Conservation (phyloP, 2,888 invertebrate species). For the Acheta domesticus region DNA sequence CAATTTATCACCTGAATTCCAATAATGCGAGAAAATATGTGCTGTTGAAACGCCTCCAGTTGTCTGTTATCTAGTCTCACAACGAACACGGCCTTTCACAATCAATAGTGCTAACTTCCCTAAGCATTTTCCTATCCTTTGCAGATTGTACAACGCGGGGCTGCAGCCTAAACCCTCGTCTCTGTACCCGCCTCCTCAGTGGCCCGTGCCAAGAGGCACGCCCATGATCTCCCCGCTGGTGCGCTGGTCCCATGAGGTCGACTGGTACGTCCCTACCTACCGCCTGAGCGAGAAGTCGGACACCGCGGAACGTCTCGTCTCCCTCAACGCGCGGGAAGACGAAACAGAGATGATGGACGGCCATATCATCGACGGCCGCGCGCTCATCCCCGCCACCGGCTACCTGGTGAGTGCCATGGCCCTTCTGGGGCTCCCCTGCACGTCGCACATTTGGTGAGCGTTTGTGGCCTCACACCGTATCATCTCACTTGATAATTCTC, state of each 20-base stretch:
- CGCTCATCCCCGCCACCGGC: background rate
- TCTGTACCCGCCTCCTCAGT: slow-evolving; percentile 70
- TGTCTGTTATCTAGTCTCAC: too few relatives aligned
- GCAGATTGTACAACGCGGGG: slow-evolving; percentile 67
- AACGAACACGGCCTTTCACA: too few relatives aligned
- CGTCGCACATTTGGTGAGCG: too few relatives aligned
- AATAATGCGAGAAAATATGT: too few relatives aligned
- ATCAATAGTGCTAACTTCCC: too few relatives aligned
- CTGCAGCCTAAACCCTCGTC: slow-evolving; percentile 68
- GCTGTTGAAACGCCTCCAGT: too few relatives aligned
- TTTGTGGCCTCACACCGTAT: too few relatives aligned
- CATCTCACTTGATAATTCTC: too few relatives aligned
- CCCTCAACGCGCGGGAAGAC: background rate
- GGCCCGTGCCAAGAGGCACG: slow-evolving; percentile 83
- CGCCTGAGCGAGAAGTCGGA: background rate
- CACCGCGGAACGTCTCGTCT: background rate
- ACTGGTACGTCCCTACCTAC: slow-evolving; percentile 57
- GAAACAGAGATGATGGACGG: background rate
- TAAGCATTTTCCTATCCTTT: too few relatives aligned
- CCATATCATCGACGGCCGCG: background rate
- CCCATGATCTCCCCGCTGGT: slow-evolving; percentile 78
- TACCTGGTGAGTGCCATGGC: background rate
- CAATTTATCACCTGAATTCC: too few relatives aligned
- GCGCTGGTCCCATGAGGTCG: slow-evolving; percentile 82
- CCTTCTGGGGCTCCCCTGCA: too few relatives aligned